Conservation (phyloP, 2,113 vertebrate genomes). For the Misgurnus anguillicaudatus region DNA sequence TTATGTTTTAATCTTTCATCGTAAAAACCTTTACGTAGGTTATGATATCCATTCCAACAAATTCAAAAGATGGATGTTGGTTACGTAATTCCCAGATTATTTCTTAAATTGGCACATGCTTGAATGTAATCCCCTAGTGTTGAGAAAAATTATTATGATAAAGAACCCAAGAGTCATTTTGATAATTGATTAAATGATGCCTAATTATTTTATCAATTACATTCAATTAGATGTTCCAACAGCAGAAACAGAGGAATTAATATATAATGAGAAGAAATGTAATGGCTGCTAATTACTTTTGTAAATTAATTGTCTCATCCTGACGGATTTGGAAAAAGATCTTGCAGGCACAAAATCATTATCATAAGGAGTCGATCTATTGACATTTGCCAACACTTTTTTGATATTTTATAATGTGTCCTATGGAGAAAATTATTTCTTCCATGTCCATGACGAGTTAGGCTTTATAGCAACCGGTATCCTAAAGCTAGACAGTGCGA, state of each 20-base stretch:
- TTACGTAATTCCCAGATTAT: constrained; percentile 9
- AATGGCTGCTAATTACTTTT: constrained; percentile 56
- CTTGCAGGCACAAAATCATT: constrained; percentile 36
- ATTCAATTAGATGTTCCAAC: constrained; percentile 46
- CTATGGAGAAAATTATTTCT: not conserved
- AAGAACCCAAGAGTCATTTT: constrained; percentile 42
- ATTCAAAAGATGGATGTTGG: not conserved
- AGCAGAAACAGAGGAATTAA: constrained; percentile 46
- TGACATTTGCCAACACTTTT: constrained; percentile 27
- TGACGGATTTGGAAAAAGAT: constrained; percentile 50
- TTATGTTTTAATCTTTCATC: not conserved
- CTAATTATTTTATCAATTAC: constrained; percentile 60
- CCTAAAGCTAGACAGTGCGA: too few relatives aligned
- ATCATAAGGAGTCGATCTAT: constrained; percentile 34
- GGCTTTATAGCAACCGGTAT: not conserved
- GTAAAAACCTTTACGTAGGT: not conserved
- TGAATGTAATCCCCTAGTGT: constrained; percentile 33
- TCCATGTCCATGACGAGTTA: not conserved
- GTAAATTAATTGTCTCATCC: constrained; percentile 54
- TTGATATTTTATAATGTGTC: constrained; percentile 6
- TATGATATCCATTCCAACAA: too few relatives aligned
- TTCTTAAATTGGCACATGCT: constrained; percentile 26
- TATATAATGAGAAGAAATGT: constrained; percentile 47
- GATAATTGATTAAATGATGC: constrained; percentile 54
- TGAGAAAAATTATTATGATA: constrained; percentile 45